Percentiles rank a stretch among this genome's conserved stretches.
These are phyloP conservation scores for Drymodes brunneopygia DNA, from an alignment of 2,113 vertebrate species.

Conservation along the genomic window DNA sequence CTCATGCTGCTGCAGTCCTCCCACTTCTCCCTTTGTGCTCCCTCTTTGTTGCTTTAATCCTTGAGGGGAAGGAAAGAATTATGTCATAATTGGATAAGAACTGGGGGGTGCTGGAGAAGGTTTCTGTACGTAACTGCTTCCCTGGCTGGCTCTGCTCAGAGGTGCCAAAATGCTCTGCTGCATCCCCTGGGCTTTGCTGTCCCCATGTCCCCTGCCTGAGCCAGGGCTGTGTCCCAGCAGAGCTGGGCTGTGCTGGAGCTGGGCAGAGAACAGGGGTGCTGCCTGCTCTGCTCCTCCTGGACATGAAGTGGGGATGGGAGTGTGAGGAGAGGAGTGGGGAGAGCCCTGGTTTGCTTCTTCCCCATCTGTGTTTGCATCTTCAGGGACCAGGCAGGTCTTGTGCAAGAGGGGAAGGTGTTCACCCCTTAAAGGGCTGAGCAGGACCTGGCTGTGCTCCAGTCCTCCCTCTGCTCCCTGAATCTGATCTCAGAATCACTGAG, in stretches of 20 bases:
- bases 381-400: neutral
- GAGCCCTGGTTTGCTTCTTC: neutral
- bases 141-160: neutral
- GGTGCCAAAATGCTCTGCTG: neutral
- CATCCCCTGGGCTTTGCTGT: neutral
- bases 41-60: slow-evolving; percentile 1
- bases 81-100: neutral
- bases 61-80: neutral
- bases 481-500: neutral
- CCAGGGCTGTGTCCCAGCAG: neutral
- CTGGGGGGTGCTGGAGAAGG: neutral
- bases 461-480: neutral
- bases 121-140: neutral
- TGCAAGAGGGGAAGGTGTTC: neutral
- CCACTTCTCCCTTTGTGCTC: slow-evolving; percentile 22
- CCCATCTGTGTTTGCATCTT: neutral
- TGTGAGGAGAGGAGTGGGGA: neutral
- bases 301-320: too few relatives aligned
- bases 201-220: neutral
- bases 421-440: neutral
- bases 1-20: slow-evolving; percentile 2
- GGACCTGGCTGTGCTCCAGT: neutral
- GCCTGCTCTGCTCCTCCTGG: neutral
- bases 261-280: neutral
- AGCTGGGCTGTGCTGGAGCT: neutral